phyloP scores from a whole-genome alignment of 2,113 vertebrate genomes.

The Osmerus eperlanus region DNA sequence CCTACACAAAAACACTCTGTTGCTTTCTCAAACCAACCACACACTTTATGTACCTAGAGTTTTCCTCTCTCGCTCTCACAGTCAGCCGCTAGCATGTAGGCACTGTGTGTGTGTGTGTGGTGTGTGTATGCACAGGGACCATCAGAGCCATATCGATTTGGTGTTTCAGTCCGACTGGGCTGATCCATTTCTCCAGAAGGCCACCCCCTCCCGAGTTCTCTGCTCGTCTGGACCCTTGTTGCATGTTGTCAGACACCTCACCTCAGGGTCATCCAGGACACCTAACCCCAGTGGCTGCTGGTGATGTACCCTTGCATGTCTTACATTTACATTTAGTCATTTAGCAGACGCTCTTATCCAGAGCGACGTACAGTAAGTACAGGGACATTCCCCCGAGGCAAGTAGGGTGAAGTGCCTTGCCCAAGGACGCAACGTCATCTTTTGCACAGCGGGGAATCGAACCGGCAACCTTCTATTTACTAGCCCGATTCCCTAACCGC shows the following conservation, averaged over 20 bases:
- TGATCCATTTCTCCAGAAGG: conserved; percentile 24
- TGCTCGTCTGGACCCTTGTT: not conserved
- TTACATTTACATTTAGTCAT: conserved; percentile 23
- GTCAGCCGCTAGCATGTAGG: not conserved
- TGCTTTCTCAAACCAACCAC: conserved; percentile 50
- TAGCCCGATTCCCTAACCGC: too few species aligned
- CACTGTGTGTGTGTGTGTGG: not conserved
- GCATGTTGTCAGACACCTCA: not conserved
- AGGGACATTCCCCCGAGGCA: too few species aligned
- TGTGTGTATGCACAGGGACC: not conserved
- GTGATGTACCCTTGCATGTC: conserved; percentile 4
- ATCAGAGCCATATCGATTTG: conserved; percentile 40
- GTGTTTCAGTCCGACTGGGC: conserved; percentile 33
- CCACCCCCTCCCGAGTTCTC: conserved; percentile 25
- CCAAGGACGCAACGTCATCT: too few species aligned
- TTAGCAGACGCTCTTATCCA: too few species aligned
- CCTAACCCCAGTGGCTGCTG: not conserved
- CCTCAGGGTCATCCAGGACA: not conserved
- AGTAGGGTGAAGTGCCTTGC: too few species aligned
- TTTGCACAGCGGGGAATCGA: too few species aligned
- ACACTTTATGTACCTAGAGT: conserved; percentile 9
- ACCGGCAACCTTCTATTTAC: too few species aligned
- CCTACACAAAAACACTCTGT: conserved; percentile 47
- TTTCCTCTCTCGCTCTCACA: not conserved
- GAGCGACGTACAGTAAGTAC: too few species aligned